phyloP scores from a whole-genome alignment of 92 coral and sea anemone species.

The Muricea muricata region DNA sequence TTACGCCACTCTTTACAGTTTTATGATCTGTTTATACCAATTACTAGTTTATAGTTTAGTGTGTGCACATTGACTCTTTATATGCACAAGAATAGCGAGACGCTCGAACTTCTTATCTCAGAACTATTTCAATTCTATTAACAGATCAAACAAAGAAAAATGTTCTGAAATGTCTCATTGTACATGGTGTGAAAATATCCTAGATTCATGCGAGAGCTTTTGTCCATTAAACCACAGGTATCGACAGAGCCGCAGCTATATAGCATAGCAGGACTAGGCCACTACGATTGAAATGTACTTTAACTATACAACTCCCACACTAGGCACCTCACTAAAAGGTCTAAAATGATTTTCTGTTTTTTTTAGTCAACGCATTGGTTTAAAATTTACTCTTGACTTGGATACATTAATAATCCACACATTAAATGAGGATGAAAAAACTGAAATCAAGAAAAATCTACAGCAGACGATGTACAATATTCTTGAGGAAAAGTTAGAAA shows the following conservation, averaged over 20 bases:
- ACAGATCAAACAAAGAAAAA: constrained; percentile 3
- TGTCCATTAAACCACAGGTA: constrained; percentile 42
- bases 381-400: background rate
- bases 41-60: no score
- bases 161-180: constrained; percentile 25
- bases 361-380: constrained; percentile 23
- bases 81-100: no score
- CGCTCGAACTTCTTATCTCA: no score
- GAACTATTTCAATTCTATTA: background rate
- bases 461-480: constrained; percentile 29
- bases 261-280: no score
- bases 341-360: background rate
- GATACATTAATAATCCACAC: background rate
- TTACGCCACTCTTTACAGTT: no score
- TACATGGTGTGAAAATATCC: constrained; percentile 19
- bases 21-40: no score
- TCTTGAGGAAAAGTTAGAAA: constrained; percentile 38
- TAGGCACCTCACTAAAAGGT: no score
- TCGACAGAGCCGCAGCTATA: no score
- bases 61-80: no score
- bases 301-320: no score
- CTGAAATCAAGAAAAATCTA: background rate
- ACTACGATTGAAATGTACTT: no score
- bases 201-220: constrained; percentile 29
- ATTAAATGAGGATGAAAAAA: background rate